Percentiles rank a stretch among this genome's conserved stretches.
phyloP scores from a whole-genome alignment of 2,113 vertebrate species.

The Corythoichthys haematopterus region DNA sequence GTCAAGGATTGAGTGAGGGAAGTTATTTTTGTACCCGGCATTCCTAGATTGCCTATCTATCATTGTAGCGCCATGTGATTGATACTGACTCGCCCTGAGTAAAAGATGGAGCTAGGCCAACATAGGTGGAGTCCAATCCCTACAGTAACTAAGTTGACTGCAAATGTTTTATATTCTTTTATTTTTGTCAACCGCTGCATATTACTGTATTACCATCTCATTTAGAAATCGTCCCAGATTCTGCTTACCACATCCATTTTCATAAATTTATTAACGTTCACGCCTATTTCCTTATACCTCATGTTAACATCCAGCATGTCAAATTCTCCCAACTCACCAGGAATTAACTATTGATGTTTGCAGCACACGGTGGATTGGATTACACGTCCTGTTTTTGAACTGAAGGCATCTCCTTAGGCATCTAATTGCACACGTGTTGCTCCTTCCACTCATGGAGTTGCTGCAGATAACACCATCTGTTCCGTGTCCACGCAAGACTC shows the following conservation, averaged over 20 bases:
- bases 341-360: slow-evolving; percentile 28
- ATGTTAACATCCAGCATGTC: slow-evolving; percentile 14
- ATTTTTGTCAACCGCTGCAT: slow-evolving; percentile 9
- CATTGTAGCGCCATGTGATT: slow-evolving; percentile 47
- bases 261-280: slow-evolving; percentile 18
- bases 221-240: slow-evolving; percentile 7
- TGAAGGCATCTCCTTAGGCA: slow-evolving; percentile 39
- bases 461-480: slow-evolving; percentile 64
- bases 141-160: background rate
- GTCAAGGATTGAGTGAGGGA: slow-evolving; percentile 67
- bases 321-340: slow-evolving; percentile 8
- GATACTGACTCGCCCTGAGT: slow-evolving; percentile 49
- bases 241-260: slow-evolving; percentile 28
- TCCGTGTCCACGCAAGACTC: slow-evolving; percentile 48
- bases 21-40: slow-evolving; percentile 53
- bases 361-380: slow-evolving; percentile 18
- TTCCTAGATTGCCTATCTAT: slow-evolving; percentile 64
- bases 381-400: slow-evolving; percentile 27
- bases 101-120: slow-evolving; percentile 42
- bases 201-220: background rate
- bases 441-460: slow-evolving; percentile 27
- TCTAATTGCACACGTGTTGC: slow-evolving; percentile 73
- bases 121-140: slow-evolving; percentile 2
- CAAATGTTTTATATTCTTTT: background rate
- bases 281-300: slow-evolving; percentile 17